These are phyloP conservation scores for Camponotus floridanus DNA, from an alignment of 1,140 invertebrate species.

Conservation along the genomic window DNA sequence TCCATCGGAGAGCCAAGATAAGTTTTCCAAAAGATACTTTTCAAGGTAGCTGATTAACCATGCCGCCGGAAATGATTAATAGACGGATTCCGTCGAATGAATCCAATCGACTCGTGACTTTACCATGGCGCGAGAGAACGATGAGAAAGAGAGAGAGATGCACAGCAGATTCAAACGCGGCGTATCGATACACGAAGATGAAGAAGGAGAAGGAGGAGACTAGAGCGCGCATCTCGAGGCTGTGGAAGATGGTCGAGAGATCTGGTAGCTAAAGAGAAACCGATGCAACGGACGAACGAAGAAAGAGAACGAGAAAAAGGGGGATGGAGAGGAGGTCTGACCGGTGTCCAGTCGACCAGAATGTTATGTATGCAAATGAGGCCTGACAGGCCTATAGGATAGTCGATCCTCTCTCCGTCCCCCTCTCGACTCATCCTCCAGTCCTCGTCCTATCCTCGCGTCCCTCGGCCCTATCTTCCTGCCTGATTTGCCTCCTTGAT, in stretches of 20 bases:
- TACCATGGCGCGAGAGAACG: not conserved
- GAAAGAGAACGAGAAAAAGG: conserved; percentile 35
- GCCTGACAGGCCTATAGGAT: conserved; percentile 82
- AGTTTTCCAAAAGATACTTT: conserved; percentile 43
- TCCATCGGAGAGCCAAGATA: conserved; percentile 6
- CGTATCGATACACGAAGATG: conserved; percentile 74
- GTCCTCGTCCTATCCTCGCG: conserved; percentile 59
- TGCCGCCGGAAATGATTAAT: conserved; percentile 53
- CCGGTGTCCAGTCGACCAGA: conserved; percentile 85
- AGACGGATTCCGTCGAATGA: conserved; percentile 42
- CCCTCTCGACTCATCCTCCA: conserved; percentile 70
- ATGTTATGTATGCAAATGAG: conserved; percentile 87
- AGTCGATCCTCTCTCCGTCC: conserved; percentile 67
- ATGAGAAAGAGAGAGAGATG: conserved; percentile 9
- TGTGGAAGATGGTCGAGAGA: conserved; percentile 69
- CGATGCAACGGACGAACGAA: conserved; percentile 53
- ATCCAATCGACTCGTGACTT: conserved; percentile 38
- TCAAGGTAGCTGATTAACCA: conserved; percentile 41
- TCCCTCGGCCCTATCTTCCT: conserved; percentile 56
- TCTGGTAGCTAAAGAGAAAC: conserved; percentile 60
- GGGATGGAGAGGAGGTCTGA: conserved; percentile 78
- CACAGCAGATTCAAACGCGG: conserved; percentile 61
- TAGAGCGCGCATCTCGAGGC: conserved; percentile 68
- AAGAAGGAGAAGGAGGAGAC: conserved; percentile 63
- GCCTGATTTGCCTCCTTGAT: conserved; percentile 69